Evolutionary conservation across 2,113 vertebrate species (phyloP).

Genomic region (Rousettus leschenaultii): DNA sequence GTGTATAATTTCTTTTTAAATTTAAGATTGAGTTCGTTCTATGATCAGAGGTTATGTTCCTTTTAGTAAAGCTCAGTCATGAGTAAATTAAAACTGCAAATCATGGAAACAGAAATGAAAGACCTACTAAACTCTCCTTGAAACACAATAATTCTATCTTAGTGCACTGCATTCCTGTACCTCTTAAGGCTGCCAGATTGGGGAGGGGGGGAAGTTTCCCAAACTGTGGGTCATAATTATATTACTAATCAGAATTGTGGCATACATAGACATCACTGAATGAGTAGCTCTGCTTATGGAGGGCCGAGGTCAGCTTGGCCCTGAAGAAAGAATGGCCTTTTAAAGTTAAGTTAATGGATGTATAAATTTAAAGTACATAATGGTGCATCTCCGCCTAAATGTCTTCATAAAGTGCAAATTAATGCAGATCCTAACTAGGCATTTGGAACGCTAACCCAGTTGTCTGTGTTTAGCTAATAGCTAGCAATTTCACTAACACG

Average conservation of each 20-base stretch:
- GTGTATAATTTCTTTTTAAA: neutral
- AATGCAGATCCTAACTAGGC: conserved; percentile 32
- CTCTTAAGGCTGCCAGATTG: conserved; percentile 4
- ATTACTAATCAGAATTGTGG: conserved; percentile 53
- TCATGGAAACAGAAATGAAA: conserved; percentile 61
- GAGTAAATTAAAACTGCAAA: conserved; percentile 75
- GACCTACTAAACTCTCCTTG: conserved; percentile 42
- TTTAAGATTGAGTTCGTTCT: conserved; percentile 19
- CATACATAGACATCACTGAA: neutral
- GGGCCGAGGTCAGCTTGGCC: neutral
- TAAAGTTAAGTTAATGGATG: conserved; percentile 9
- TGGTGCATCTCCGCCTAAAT: conserved; percentile 21
- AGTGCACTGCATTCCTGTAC: neutral
- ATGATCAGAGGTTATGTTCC: conserved; percentile 20
- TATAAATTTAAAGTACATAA: neutral
- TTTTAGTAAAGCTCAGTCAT: conserved; percentile 23
- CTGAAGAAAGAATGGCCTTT: neutral
- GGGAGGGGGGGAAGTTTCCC: neutral
- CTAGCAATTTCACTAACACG: conserved; percentile 58
- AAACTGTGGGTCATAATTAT: conserved; percentile 48
- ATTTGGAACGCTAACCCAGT: conserved; percentile 58
- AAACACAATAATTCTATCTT: conserved; percentile 31
- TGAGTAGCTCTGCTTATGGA: conserved; percentile 13
- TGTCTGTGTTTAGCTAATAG: conserved; percentile 59
- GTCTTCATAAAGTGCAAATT: conserved; percentile 56